phyloP scores from a whole-genome alignment of 64 coral and sea anemone species.

The Exaiptasia diaphana region DNA sequence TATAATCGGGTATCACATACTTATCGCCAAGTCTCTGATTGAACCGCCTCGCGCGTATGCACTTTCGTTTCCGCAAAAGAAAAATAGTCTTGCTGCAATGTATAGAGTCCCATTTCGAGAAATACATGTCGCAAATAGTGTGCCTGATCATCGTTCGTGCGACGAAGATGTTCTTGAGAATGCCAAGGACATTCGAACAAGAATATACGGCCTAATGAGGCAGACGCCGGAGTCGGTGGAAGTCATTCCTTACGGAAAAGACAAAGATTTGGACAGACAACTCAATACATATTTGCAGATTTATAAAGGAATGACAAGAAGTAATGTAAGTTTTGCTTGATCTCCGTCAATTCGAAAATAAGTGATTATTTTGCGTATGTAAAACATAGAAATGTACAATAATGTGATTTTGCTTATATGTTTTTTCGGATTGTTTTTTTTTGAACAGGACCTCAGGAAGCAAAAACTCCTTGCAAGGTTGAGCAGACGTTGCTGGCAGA shows the following conservation, averaged over 20 bases:
- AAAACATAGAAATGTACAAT: neutral
- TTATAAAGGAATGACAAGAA: slow-evolving; percentile 1
- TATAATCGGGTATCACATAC: neutral
- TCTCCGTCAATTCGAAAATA: no score
- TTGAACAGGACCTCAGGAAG: neutral
- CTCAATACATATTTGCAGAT: neutral
- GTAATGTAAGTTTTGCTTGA: neutral
- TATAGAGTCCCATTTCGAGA: neutral
- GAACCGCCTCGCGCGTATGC: neutral
- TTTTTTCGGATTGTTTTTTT: neutral
- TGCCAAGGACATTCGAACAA: neutral
- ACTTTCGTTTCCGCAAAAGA: neutral
- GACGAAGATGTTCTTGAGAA: neutral
- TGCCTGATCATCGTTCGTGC: neutral
- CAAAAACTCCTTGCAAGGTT: no score
- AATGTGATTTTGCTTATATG: neutral
- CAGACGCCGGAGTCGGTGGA: neutral
- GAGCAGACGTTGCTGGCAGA: no score
- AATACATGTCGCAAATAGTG: neutral
- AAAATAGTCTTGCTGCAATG: neutral
- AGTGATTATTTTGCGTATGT: neutral
- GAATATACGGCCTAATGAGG: neutral
- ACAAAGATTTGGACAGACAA: neutral
- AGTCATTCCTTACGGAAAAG: neutral
- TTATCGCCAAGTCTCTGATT: neutral